Conservation (phyloP, 2,888 invertebrate genomes). For the Leptinotarsa peninsularis region DNA sequence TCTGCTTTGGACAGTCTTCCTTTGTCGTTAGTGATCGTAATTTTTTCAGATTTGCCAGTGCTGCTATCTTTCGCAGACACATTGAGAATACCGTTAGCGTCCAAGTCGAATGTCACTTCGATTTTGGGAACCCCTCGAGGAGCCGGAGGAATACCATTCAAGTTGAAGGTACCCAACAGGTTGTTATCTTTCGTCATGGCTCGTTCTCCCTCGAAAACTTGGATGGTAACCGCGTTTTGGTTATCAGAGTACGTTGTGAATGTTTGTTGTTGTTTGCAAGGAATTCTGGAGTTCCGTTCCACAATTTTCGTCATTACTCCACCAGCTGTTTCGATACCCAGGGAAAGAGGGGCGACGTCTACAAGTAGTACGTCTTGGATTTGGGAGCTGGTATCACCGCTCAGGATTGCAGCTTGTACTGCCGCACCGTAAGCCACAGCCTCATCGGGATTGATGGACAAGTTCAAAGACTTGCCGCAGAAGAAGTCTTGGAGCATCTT, state of each 20-base stretch:
- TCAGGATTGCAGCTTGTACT: slow-evolving; percentile 92
- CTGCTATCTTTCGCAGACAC: slow-evolving; percentile 83
- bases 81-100: slow-evolving; percentile 90
- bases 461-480: slow-evolving; percentile 85
- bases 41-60: slow-evolving; percentile 83
- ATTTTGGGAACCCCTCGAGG: slow-evolving; percentile 85
- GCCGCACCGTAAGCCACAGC: slow-evolving; percentile 95
- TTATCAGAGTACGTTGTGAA: slow-evolving; percentile 95
- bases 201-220: slow-evolving; percentile 88
- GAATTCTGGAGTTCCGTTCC: slow-evolving; percentile 84
- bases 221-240: slow-evolving; percentile 89
- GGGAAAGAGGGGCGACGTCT: slow-evolving; percentile 81
- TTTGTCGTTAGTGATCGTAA: slow-evolving; percentile 89
- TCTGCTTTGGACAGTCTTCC: slow-evolving; percentile 87
- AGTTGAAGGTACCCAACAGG: slow-evolving; percentile 80
- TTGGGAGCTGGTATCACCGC: slow-evolving; percentile 75
- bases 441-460: slow-evolving; percentile 93
- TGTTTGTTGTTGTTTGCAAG: slow-evolving; percentile 80
- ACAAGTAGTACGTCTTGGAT: slow-evolving; percentile 87
- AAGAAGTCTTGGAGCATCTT: slow-evolving; percentile 86
- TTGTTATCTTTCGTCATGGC: slow-evolving; percentile 94
- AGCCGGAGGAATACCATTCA: slow-evolving; percentile 86
- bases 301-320: slow-evolving; percentile 89
- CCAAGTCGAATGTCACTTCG: slow-evolving; percentile 86
- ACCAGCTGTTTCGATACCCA: slow-evolving; percentile 85